These are phyloP conservation scores for Epinephelus fuscoguttatus DNA, from an alignment of 2,113 vertebrate species.

Conservation along the genomic window DNA sequence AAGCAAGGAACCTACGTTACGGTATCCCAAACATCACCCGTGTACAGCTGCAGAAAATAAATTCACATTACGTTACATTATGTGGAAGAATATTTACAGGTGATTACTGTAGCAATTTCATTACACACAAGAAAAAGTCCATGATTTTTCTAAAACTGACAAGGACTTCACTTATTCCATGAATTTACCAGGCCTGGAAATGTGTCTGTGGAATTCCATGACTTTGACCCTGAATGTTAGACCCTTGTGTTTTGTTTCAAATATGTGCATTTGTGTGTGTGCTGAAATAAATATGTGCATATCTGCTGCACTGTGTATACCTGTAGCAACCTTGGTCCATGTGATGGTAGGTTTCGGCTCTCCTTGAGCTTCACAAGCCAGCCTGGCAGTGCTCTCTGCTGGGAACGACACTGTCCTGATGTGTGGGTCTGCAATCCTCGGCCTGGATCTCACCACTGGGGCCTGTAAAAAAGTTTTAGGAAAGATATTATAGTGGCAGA, in stretches of 20 bases:
- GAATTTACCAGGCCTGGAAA: too few species aligned
- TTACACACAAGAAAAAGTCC: too few species aligned
- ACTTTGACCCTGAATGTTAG: too few species aligned
- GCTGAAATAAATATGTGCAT: neutral
- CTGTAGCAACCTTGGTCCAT: slow-evolving; percentile 96
- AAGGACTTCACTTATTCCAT: too few species aligned
- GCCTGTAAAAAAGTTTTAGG: slow-evolving; percentile 51
- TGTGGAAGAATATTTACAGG: too few species aligned
- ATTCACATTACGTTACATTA: too few species aligned
- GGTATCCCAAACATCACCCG: too few species aligned
- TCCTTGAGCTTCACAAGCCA: slow-evolving; percentile 90
- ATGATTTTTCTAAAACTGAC: too few species aligned
- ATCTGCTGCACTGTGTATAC: slow-evolving; percentile 73
- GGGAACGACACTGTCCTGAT: slow-evolving; percentile 83
- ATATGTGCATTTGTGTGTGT: neutral
- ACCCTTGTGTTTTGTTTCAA: slow-evolving; percentile 10
- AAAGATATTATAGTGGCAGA: neutral
- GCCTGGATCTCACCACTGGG: slow-evolving; percentile 75
- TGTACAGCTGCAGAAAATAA: too few species aligned
- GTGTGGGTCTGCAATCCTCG: slow-evolving; percentile 86
- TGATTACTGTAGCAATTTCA: too few species aligned
- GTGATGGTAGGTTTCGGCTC: slow-evolving; percentile 89
- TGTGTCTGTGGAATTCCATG: too few species aligned
- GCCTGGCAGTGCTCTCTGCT: slow-evolving; percentile 84
- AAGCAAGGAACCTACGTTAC: too few species aligned